Evolutionary conservation across 2,888 invertebrate genomes (phyloP), one percentile per base, ranked within the genome.

Genomic region (Hemicrepidius hirtus): DNA sequence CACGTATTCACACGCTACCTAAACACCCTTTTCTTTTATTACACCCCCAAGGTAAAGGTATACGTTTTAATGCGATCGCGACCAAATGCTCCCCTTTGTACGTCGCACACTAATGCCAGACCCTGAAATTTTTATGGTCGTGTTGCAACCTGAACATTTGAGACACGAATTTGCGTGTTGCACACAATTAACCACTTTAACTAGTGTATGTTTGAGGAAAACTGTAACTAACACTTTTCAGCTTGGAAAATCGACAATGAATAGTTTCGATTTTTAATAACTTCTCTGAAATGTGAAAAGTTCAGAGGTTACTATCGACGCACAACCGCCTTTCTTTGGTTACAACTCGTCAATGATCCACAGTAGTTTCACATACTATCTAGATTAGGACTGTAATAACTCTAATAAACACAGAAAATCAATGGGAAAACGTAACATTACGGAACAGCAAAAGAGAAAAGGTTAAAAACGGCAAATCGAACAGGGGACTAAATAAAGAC

Each of bases 11-110:
- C 70, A 71, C 64, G 73, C 72, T 67, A 75, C 69, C 73, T 73
- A 73, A 75, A 72, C 60, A 71, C 65, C 71, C 68, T 69, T 24
- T 72, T 75, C 44, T 64, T 71, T 66, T 72, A 73, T 73, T 73
- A 69, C 73, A 69, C 68, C 72, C 74, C 62, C 70, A 41, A 72
- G 60, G 66, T 44, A 44, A 62, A 71, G 59, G 68, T 50, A 49
- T 60, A 63, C 62, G 24, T 44, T 66, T 37, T 46, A 20, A 32
- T 32, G 18, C 20, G 13, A 24, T 32, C 49, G n/a, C 6, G 50
- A 10, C 65, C 12, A 44, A 64, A 64, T 50, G 53, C 66, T 50
- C 53, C 55, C 41, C 53, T 55, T 35, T 50, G n/a, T 18, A 10
- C 32, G 55, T 12, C 55, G 37, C 57, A 6, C 24, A 6, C 24